Base-by-base conservation (phyloP, 2,113 vertebrate genomes). In the Sceloporus undulatus region DNA sequence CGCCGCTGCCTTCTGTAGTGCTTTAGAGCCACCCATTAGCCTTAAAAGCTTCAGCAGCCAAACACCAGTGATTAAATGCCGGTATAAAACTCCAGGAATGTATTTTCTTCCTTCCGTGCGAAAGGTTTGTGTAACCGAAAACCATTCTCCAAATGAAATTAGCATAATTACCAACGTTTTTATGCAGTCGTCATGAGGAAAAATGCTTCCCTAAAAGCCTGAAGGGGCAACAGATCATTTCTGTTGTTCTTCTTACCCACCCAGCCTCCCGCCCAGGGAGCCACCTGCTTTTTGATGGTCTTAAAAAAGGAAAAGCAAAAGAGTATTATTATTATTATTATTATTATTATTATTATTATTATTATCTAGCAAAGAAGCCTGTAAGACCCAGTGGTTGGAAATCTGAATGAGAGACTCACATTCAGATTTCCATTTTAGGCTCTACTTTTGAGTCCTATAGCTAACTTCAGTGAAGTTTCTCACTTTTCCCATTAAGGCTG, bases 91-190 rank as follows among this genome's bases (percentile, higher is more conserved):
- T 34, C 18, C 29, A 14, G 73, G 56, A 85, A 3, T 79, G 86
- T 87, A 1, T 87, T 86, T 25, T 84, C 86, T 90, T 91, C 85
- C 73, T 89, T 56, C 6, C 0, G 14, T 73, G 71, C 80, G 86
- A 81, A 86, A 92, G 89, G 86, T 87, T 88, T 86, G 56, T n/a
- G 18, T 88, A 88, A 79, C 89, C 54, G 93, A 90, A 95, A 86
- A 86, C 91, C 92, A 93, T 91, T 79, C 92, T 85, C 92, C 85
- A 88, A 92, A 85, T 94, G 90, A 91, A 89, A 88, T 93, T 94
- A 94, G 86, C 95, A 93, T 93, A 90, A 94, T 94, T 90, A 91
- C 85, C 71, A 88, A 91, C 89, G 7, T 93, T 91, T 92, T 94
- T 71, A 79, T 56, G 80, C 88, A 90, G 86, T 65, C 82, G 83